These are phyloP conservation scores for Pavo muticus DNA, from an alignment of 2,113 vertebrate species.

Conservation along the genomic window DNA sequence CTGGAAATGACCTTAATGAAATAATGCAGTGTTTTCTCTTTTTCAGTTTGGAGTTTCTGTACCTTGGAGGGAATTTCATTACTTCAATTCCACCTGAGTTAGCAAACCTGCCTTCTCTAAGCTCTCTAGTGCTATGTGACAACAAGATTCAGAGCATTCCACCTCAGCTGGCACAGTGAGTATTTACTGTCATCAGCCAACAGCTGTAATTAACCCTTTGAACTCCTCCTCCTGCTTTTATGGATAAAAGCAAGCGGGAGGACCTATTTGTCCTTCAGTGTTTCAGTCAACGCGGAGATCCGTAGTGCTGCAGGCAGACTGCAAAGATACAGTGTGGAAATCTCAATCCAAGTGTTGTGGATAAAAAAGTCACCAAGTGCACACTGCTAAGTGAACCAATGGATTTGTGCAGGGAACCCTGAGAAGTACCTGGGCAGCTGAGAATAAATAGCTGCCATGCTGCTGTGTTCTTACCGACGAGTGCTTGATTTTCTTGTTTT, in stretches of 20 bases:
- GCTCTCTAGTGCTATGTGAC: conserved; percentile 95
- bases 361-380: rapidly evolving
- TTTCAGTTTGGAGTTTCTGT: conserved; percentile 93
- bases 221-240: neutral
- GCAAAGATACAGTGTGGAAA: neutral
- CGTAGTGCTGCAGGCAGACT: neutral
- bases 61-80: conserved; percentile 97
- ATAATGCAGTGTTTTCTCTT: neutral
- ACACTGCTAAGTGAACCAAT: neutral
- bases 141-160: conserved; percentile 98
- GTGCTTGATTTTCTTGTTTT: neutral
- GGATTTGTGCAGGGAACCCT: neutral
- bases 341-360: neutral
- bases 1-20: neutral
- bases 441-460: neutral
- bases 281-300: neutral
- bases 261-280: neutral
- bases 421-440: neutral
- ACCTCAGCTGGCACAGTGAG: conserved; percentile 95
- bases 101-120: conserved; percentile 91
- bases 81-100: conserved; percentile 93
- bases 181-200: conserved; percentile 44
- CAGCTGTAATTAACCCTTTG: neutral
- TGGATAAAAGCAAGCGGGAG: neutral
- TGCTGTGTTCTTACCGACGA: neutral